Percentiles rank a stretch among this genome's conserved stretches.
phyloP scores from a whole-genome alignment of 2,113 vertebrate genomes.

The Panthera leo region DNA sequence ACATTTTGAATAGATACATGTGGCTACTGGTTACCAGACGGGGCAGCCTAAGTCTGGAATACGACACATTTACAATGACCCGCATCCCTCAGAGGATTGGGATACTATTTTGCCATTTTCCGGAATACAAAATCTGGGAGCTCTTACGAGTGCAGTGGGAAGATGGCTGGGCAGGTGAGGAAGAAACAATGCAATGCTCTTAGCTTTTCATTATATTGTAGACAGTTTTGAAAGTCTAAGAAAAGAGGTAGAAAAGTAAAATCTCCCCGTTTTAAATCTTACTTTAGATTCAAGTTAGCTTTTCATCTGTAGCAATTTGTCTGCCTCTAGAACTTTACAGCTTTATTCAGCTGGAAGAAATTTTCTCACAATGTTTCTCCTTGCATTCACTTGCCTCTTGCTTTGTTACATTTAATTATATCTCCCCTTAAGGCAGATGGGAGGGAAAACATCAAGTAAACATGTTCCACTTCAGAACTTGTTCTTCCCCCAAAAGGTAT shows the following conservation, averaged over 20 bases:
- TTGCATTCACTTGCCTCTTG: conserved; percentile 58
- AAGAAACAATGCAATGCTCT: not conserved
- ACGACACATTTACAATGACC: not conserved
- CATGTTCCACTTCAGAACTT: conserved; percentile 66
- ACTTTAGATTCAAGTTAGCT: conserved; percentile 43
- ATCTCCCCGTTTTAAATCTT: conserved; percentile 41
- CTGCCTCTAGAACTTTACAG: conserved; percentile 31
- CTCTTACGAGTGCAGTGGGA: not conserved
- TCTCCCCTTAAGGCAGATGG: conserved; percentile 59
- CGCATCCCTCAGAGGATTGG: not conserved
- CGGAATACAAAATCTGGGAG: not conserved
- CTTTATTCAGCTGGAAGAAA: conserved; percentile 66
- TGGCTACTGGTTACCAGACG: not conserved
- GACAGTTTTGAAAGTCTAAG: not conserved
- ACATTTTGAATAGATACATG: not conserved
- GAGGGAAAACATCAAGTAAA: conserved; percentile 59
- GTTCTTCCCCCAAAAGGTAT: conserved; percentile 69
- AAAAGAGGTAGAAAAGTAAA: conserved; percentile 16
- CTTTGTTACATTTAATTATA: conserved; percentile 76
- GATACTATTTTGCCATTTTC: not conserved
- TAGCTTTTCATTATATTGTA: conserved; percentile 23
- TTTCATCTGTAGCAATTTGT: not conserved
- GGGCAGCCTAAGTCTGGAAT: not conserved
- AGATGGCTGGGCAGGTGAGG: not conserved
- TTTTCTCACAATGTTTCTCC: conserved; percentile 61